A percentile compares a stretch with the other conserved stretches of the same genome.
These are phyloP conservation scores for Cosmopolites sordidus DNA, from an alignment of 2,888 invertebrate genomes.

Conservation along the genomic window DNA sequence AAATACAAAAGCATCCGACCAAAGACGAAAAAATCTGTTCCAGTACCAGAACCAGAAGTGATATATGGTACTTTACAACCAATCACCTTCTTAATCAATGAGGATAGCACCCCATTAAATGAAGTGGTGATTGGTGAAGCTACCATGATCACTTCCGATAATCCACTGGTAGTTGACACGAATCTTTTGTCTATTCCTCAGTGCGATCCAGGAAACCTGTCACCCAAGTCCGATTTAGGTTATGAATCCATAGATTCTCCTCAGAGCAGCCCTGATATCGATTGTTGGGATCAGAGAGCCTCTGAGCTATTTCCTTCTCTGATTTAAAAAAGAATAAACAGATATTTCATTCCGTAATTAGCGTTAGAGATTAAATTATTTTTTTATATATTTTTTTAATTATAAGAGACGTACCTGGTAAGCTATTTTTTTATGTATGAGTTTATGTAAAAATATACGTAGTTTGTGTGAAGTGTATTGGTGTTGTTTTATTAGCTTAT, in stretches of 20 bases:
- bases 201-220: conserved; percentile 23
- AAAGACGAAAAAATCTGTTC: conserved; percentile 19
- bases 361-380: not conserved
- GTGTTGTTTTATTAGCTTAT: too few species aligned
- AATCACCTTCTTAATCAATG: conserved; percentile 67
- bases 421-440: not conserved
- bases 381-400: not conserved
- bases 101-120: conserved; percentile 52
- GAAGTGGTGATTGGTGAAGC: conserved; percentile 20
- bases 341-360: not conserved
- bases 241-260: conserved; percentile 66
- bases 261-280: conserved; percentile 48
- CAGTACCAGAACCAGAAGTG: conserved; percentile 38
- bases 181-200: conserved; percentile 5
- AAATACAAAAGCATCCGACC: conserved; percentile 32
- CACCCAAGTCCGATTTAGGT: conserved; percentile 56
- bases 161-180: conserved; percentile 22
- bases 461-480: conserved; percentile 4
- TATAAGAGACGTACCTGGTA: conserved; percentile 1
- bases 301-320: conserved; percentile 74
- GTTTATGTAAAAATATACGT: not conserved
- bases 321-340: conserved; percentile 49
- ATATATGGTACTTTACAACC: conserved; percentile 71
- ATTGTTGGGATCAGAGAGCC: conserved; percentile 67
- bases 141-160: not conserved